Percentiles rank a stretch among this genome's conserved stretches.
phyloP scores from a whole-genome alignment of 2,797 vertebrate genomes.

The Fistularia commersonii region DNA sequence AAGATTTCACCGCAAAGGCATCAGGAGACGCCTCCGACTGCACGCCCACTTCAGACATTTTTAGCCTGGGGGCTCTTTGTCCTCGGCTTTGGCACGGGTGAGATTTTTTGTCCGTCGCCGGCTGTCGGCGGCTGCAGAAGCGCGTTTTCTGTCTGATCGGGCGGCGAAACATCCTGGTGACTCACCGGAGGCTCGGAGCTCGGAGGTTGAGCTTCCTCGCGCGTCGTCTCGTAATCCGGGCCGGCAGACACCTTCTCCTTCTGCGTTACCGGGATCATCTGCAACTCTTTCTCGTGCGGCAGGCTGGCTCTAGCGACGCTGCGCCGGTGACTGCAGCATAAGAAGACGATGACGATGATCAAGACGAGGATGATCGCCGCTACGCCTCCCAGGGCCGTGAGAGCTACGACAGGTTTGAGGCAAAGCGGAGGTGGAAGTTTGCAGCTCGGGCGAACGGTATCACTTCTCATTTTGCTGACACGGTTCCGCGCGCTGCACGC shows the following conservation, averaged over 20 bases:
- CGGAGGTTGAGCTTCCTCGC: neutral
- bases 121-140: neutral
- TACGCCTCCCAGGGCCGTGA: slow-evolving; percentile 26
- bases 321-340: slow-evolving; percentile 25
- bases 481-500: slow-evolving; percentile 46
- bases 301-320: neutral
- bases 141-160: slow-evolving; percentile 13
- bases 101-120: slow-evolving; percentile 18
- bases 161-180: slow-evolving; percentile 10
- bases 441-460: slow-evolving; percentile 35
- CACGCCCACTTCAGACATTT: slow-evolving; percentile 15
- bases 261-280: slow-evolving; percentile 25
- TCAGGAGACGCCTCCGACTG: neutral
- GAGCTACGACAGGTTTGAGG: slow-evolving; percentile 16
- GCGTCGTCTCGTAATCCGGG: slow-evolving; percentile 47
- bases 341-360: slow-evolving; percentile 15
- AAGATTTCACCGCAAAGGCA: neutral
- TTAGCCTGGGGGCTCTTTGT: slow-evolving; percentile 30
- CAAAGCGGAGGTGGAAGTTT: slow-evolving; percentile 17
- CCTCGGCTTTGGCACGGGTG: slow-evolving; percentile 69
- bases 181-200: slow-evolving; percentile 12
- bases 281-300: slow-evolving; percentile 3
- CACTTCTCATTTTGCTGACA: slow-evolving; percentile 39
- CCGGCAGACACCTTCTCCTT: neutral
- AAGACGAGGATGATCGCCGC: slow-evolving; percentile 39